Evolutionary conservation across 2,888 invertebrate genomes (phyloP).

Genomic region (Caenorhabditis drosophilae): DNA sequence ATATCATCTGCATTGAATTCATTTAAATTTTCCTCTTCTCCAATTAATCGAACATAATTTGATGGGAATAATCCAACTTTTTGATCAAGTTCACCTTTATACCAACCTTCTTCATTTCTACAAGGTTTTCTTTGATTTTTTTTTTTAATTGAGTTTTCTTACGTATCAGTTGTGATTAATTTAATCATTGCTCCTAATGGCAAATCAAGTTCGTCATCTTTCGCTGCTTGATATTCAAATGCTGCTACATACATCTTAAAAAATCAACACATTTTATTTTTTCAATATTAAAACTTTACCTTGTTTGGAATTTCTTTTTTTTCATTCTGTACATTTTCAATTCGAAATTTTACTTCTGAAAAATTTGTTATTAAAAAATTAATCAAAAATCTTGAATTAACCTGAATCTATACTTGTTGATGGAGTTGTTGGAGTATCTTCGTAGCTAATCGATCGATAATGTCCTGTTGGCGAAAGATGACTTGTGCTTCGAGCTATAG

Average conservation of each 20-base stretch:
- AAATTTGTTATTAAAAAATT: not conserved
- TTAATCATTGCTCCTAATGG: slow-evolving; percentile 51
- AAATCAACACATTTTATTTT: too few relatives aligned
- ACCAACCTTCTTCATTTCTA: slow-evolving; percentile 36
- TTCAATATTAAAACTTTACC: too few relatives aligned
- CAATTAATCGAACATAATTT: slow-evolving; percentile 16
- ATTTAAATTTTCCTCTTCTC: not conserved
- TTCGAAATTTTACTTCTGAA: too few relatives aligned
- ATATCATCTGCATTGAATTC: slow-evolving; percentile 18
- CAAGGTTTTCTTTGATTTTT: not conserved
- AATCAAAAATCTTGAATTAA: not conserved
- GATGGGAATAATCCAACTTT: slow-evolving; percentile 27
- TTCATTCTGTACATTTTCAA: too few relatives aligned
- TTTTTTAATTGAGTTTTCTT: too few relatives aligned
- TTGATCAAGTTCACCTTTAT: slow-evolving; percentile 24
- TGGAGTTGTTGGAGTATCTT: slow-evolving; percentile 27
- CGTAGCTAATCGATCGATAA: slow-evolving; percentile 25
- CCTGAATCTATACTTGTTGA: slow-evolving; percentile 27
- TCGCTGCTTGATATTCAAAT: slow-evolving; percentile 50
- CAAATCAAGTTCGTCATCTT: slow-evolving; percentile 55
- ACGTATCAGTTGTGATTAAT: slow-evolving; percentile 28
- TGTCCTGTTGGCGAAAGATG: slow-evolving; percentile 31
- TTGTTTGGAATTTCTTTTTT: too few relatives aligned
- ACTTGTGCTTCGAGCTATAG: slow-evolving; percentile 29
- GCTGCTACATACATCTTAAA: slow-evolving; percentile 27